These are phyloP conservation scores for Diabrotica undecimpunctata DNA, from an alignment of 1,140 invertebrate species.

Conservation along the genomic window DNA sequence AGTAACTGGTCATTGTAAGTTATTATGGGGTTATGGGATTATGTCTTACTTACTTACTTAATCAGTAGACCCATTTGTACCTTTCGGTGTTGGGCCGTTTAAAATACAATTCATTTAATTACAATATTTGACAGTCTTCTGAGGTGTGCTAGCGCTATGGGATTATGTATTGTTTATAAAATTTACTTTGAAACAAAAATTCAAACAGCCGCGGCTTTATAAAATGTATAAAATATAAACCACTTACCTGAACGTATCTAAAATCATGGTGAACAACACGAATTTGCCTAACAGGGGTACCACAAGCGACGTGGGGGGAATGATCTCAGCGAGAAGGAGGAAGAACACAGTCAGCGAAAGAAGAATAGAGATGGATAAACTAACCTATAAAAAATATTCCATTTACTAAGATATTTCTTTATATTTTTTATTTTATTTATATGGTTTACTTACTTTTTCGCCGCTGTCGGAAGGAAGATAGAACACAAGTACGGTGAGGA, in stretches of 20 bases:
- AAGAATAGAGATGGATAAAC: conserved; percentile 96
- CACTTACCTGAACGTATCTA: conserved; percentile 89
- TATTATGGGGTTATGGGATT: too few species aligned
- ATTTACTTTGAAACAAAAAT: too few species aligned
- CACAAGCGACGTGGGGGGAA: conserved; percentile 96
- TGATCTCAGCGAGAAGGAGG: conserved; percentile 95
- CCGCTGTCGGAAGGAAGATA: conserved; percentile 98
- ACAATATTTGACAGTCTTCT: too few species aligned
- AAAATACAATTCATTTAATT: too few species aligned
- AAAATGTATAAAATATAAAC: neutral
- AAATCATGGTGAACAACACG: conserved; percentile 98
- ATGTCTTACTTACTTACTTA: too few species aligned
- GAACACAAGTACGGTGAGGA: conserved; percentile 97
- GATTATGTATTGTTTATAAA: too few species aligned
- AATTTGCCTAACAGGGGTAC: conserved; percentile 98
- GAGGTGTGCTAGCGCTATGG: too few species aligned
- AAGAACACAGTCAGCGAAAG: conserved; percentile 99
- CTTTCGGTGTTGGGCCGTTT: too few species aligned
- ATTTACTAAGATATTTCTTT: neutral
- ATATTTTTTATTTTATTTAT: conserved; percentile 3
- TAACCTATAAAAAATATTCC: conserved; percentile 62
- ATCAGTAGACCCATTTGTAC: too few species aligned
- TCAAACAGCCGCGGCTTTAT: too few species aligned
- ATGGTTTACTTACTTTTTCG: conserved; percentile 80
- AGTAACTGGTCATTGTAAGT: too few species aligned